Evolutionary conservation across 1,140 invertebrate genomes (phyloP).

Genomic region (Lasioglossum baleicum): DNA sequence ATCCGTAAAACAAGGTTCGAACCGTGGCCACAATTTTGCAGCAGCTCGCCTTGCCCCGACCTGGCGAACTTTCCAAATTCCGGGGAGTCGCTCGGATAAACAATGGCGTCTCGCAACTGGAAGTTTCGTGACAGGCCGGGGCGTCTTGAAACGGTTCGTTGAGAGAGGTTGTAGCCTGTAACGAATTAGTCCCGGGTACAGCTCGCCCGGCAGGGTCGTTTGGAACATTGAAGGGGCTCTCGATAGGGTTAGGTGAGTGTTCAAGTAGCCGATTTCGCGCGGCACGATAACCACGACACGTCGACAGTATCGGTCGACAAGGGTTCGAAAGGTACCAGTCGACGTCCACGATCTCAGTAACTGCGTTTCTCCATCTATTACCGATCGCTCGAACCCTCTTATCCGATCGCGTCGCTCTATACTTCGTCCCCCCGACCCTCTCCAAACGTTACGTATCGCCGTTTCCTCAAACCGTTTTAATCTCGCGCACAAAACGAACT

Average conservation of each 20-base stretch:
- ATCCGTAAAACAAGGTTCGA: background rate
- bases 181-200: conserved; percentile 39
- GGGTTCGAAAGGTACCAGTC: conserved; percentile 38
- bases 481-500: background rate
- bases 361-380: conserved; percentile 45
- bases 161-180: conserved; percentile 18
- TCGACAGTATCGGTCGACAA: conserved; percentile 29
- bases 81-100: background rate
- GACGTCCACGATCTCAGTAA: conserved; percentile 48
- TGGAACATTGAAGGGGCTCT: conserved; percentile 30
- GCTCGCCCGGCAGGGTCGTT: conserved; percentile 1
- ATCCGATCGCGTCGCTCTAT: conserved; percentile 46
- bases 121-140: background rate
- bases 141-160: background rate
- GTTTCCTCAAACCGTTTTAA: conserved; percentile 23
- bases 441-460: background rate
- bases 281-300: conserved; percentile 49
- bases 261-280: conserved; percentile 49
- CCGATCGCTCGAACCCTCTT: conserved; percentile 39
- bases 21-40: background rate
- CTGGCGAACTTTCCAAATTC: background rate
- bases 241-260: conserved; percentile 46
- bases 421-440: conserved; percentile 19
- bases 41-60: background rate
- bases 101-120: background rate